Base-by-base conservation (phyloP, 2,888 invertebrate genomes). In the Diachrysia chrysitis region DNA sequence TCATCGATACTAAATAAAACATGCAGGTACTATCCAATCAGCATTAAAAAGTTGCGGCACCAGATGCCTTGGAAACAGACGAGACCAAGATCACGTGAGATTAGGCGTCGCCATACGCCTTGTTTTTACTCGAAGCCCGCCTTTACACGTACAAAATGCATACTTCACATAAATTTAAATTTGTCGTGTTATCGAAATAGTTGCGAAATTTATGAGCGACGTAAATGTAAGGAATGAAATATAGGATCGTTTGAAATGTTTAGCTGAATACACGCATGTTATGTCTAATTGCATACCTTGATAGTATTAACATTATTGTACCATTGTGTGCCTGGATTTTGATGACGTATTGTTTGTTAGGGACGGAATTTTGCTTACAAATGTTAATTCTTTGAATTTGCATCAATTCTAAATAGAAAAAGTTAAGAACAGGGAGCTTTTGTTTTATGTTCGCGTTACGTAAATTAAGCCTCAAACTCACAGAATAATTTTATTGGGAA, bases 131-230 rank as follows among this genome's bases (percentile, higher is more conserved):
- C 84, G 80, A 89, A 90, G 89, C 89, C 83, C 83, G 85, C 89
- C 85, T 89, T 87, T 89, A 92, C 91, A 90, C 87, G 89, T 87
- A 90, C 87, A 89, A 90, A 93, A 92, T 91, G 92, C 93, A 92
- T 90, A 88, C 90, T 88, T 82, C 85, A 89, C 90, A 92, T 94
- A 93, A 93, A 94, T 93, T 93, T 92, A 91, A 94, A 93, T 93
- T 93, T 91, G 88, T 88, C 83, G 85, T 88, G 89, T 91, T 94
- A 94, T 94, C 94, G 89, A 93, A 94, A 93, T 93, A 91, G 91
- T 92, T 90, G 88, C 85, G 85, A 87, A 91, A 93, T 92, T 93
- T 93, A 93, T 91, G 91, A 88, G 85, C 87, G 74, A 78, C 83
- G 84, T 86, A 90, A 86, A 90, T 90, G 89, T 89, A 83, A 83